Evolutionary conservation across 1,140 invertebrate species (phyloP), one percentile per base, ranked within the genome.

Genomic region (Harpegnathos saltator): DNA sequence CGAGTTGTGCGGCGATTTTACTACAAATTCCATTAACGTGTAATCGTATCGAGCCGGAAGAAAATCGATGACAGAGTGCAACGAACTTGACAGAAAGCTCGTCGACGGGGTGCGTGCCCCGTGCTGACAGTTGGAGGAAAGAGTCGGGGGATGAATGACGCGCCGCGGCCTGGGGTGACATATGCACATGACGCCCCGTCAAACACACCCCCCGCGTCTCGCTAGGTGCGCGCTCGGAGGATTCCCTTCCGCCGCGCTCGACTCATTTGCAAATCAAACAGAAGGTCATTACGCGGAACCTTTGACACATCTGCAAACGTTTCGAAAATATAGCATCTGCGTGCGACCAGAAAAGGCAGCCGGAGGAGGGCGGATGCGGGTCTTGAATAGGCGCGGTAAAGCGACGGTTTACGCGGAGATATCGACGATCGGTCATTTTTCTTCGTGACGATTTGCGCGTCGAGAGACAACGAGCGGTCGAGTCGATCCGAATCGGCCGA

Each of bases 261-360:
- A 48, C 82, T 89, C 84, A 88, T 88, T 89, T 88, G 86, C 86
- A 88, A 88, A 88, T 85, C 80, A 89, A 88, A 88, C 75, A 80
- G 73, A 78, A 82, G 78, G 78, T 83, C 83, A 89, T 89, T 88
- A 89, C 73, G 80, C 56, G 62, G 48, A 56, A 78, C 73, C 71
- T 81, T 85, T 82, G 65, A 71, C 86, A 63, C 58, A 63, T 86
- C 83, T 83, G 75, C 85, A 84, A 87, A 82, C 71, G 65, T 78
- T 58, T 66, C 26, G 3, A 24, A 78, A 44, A 38, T 50, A 56
- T 66, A 65, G 59, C 84, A 85, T 75, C 84, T 85, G 84, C 71
- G 56, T 38, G 11, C 38, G 29, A 12, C 38, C 56, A 9, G 38
- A 44, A 44, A 44, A 44, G 38, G 11, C 38, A 44, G 38, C 0